Percentiles rank a stretch among this genome's conserved stretches.
phyloP scores from a whole-genome alignment of 2,888 invertebrate species.

The Calliopum simillimum region DNA sequence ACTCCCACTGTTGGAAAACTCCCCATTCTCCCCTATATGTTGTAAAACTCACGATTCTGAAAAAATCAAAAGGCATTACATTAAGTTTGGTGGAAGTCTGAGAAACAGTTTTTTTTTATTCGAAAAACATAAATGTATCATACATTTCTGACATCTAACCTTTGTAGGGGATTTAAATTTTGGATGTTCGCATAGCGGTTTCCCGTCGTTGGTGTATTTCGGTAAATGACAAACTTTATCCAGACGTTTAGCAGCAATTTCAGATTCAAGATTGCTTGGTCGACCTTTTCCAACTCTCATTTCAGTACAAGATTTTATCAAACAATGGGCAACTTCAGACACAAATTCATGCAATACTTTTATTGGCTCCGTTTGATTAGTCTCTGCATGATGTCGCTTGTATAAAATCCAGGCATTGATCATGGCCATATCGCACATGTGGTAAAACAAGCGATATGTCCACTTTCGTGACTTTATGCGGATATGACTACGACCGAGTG shows the following conservation, averaged over 20 bases:
- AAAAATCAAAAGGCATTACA: no score
- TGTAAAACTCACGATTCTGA: no score
- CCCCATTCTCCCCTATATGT: no score
- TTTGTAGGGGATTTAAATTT: no score
- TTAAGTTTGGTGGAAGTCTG: no score
- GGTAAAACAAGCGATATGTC: conserved; percentile 33
- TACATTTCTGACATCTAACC: no score
- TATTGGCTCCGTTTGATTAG: not conserved
- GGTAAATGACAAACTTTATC: no score
- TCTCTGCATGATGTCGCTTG: not conserved
- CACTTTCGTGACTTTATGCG: conserved; percentile 25
- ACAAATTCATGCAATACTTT: not conserved
- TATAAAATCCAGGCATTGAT: conserved; percentile 29
- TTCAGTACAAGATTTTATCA: conserved; percentile 36
- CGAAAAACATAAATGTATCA: no score
- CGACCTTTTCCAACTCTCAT: conserved; percentile 32
- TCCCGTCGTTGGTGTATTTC: no score
- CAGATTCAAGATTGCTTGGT: conserved; percentile 32
- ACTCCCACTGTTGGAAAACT: no score
- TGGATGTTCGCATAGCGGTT: no score
- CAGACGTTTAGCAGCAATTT: conserved; percentile 20
- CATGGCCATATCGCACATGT: conserved; percentile 22
- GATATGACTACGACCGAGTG: conserved; percentile 30
- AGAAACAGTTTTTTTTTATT: no score
- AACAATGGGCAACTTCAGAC: conserved; percentile 27